A percentile compares a stretch with the other conserved stretches of the same genome.
Evolutionary conservation across 2,113 vertebrate species (phyloP).

Genomic region (Mionectes macconnelli): DNA sequence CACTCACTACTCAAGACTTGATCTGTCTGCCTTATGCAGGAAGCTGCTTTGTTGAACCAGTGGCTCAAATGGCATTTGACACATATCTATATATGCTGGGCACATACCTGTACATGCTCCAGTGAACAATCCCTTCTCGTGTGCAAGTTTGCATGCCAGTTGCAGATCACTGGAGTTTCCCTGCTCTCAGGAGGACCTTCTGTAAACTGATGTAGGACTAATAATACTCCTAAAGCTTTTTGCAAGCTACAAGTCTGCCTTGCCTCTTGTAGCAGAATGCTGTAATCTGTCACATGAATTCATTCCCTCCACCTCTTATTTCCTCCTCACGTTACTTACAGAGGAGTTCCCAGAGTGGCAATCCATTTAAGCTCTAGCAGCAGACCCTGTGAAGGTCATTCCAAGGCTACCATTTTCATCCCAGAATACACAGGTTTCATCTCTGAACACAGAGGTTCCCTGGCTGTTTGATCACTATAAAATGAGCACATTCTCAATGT

Average conservation of each 20-base stretch:
- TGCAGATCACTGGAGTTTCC: neutral
- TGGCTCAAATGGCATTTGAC: neutral
- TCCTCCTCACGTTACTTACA: neutral
- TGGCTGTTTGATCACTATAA: neutral
- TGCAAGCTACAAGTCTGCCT: neutral
- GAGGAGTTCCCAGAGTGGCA: neutral
- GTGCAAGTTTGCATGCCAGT: neutral
- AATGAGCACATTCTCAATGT: neutral
- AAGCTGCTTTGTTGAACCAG: neutral
- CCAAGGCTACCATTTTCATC: neutral
- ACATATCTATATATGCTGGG: neutral
- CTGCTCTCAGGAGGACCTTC: neutral
- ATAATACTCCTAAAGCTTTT: neutral
- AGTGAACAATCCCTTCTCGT: neutral
- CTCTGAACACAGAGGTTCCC: neutral
- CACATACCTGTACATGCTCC: neutral
- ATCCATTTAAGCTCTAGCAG: neutral
- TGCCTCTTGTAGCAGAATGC: neutral
- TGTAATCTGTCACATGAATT: neutral
- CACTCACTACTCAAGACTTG: neutral
- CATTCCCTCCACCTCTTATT: neutral
- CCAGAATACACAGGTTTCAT: neutral
- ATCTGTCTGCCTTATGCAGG: neutral
- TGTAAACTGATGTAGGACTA: neutral
- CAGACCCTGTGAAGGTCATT: neutral